Evolutionary conservation across 2,888 invertebrate species (phyloP).

Genomic region (Diploptera punctata): DNA sequence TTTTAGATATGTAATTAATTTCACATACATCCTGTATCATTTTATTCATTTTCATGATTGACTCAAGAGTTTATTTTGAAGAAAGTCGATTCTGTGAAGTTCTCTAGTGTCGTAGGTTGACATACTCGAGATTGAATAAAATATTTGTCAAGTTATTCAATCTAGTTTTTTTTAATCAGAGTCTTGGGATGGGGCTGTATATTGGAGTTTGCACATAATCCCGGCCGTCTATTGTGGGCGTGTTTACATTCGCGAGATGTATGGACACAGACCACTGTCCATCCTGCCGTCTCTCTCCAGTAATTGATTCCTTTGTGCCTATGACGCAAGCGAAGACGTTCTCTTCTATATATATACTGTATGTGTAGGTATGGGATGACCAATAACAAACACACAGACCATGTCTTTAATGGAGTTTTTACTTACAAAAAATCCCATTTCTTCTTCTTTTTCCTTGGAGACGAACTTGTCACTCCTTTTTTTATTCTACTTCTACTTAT

Average conservation of each 20-base stretch:
- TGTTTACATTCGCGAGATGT: conserved; percentile 28
- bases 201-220: conserved; percentile 4
- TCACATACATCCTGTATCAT: too few relatives aligned
- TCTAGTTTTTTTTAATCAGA: conserved; percentile 9
- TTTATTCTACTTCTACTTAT: too few relatives aligned
- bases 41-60: too few relatives aligned
- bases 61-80: too few relatives aligned
- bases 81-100: neutral
- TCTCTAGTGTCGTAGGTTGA: neutral
- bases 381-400: conserved; percentile 32
- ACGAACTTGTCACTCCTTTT: neutral
- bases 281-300: conserved; percentile 12
- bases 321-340: conserved; percentile 29
- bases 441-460: neutral
- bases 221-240: neutral
- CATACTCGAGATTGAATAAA: neutral
- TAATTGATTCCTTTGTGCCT: conserved; percentile 40
- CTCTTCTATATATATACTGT: neutral
- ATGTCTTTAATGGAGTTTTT: conserved; percentile 32
- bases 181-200: neutral
- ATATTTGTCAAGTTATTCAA: too few relatives aligned
- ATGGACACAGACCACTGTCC: conserved; percentile 27
- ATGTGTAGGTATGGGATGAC: conserved; percentile 27
- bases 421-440: conserved; percentile 27
- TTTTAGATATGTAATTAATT: too few relatives aligned